Conservation (phyloP, 2,797 vertebrate species). For the Pogonophryne albipinna region DNA sequence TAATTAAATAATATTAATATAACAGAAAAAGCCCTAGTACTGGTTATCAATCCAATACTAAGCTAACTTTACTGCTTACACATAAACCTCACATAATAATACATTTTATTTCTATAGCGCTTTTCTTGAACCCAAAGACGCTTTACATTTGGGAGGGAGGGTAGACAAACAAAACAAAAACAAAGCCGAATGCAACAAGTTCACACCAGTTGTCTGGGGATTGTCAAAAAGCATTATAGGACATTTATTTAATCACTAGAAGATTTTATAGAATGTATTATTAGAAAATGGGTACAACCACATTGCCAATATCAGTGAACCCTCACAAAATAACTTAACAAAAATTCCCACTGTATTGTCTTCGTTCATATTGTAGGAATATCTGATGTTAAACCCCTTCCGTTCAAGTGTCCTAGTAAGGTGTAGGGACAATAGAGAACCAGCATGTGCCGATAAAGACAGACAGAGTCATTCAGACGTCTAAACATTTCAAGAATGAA, state of each 20-base stretch:
- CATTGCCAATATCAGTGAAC: not conserved
- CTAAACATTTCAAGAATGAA: constrained; percentile 22
- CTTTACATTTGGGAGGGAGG: no score
- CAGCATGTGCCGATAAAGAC: constrained; percentile 6
- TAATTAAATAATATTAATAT: not conserved
- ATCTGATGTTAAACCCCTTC: not conserved
- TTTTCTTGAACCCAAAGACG: no score
- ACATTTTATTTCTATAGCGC: no score
- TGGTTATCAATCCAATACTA: not conserved
- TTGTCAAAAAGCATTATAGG: not conserved
- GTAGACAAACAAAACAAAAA: no score
- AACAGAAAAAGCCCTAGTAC: not conserved
- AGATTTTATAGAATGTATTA: not conserved
- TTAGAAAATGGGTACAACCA: not conserved
- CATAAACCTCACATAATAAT: not conserved
- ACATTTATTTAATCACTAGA: constrained; percentile 7
- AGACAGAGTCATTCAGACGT: not conserved
- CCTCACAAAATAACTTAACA: not conserved
- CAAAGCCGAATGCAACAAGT: not conserved
- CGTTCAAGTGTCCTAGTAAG: not conserved
- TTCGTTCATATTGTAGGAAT: not conserved
- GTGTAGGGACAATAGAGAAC: not conserved
- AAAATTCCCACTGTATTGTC: not conserved
- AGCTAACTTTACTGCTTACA: not conserved
- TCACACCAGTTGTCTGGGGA: not conserved